phyloP scores from a whole-genome alignment of 2,888 invertebrate genomes.

The Nemapogon koenigi region DNA sequence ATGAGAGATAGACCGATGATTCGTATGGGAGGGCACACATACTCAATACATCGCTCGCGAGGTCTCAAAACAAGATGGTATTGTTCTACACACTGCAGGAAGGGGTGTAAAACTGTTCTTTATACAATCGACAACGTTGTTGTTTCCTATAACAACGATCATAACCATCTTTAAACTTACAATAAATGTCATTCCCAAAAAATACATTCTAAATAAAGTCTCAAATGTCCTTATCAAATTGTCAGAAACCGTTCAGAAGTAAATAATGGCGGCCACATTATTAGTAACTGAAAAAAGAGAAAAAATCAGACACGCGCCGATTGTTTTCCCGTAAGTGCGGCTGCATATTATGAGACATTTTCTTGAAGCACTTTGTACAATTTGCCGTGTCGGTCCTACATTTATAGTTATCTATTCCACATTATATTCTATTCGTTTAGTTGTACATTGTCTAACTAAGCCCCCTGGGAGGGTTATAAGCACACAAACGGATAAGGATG shows the following conservation, averaged over 20 bases:
- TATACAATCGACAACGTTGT: neutral
- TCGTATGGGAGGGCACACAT: constrained; percentile 21
- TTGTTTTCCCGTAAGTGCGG: neutral
- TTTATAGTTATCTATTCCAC: too few relatives aligned
- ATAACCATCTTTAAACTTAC: neutral
- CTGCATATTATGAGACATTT: too few relatives aligned
- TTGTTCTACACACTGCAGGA: neutral
- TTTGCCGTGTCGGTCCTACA: too few relatives aligned
- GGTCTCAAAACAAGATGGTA: neutral
- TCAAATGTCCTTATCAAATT: too few relatives aligned
- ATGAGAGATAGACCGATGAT: constrained; percentile 22
- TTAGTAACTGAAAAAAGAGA: neutral
- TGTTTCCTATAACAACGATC: neutral
- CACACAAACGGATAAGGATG: too few relatives aligned
- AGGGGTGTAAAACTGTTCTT: neutral
- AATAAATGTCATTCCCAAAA: too few relatives aligned
- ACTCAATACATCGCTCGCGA: constrained; percentile 19
- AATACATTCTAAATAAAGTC: too few relatives aligned
- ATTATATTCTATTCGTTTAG: too few relatives aligned
- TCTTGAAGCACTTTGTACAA: too few relatives aligned
- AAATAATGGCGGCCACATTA: neutral
- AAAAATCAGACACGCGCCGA: neutral
- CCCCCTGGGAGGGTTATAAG: too few relatives aligned
- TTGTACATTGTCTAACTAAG: too few relatives aligned
- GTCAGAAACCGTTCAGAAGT: too few relatives aligned